These are phyloP conservation scores for Xylocopa sonorina DNA, from an alignment of 1,140 invertebrate species.

Conservation along the genomic window DNA sequence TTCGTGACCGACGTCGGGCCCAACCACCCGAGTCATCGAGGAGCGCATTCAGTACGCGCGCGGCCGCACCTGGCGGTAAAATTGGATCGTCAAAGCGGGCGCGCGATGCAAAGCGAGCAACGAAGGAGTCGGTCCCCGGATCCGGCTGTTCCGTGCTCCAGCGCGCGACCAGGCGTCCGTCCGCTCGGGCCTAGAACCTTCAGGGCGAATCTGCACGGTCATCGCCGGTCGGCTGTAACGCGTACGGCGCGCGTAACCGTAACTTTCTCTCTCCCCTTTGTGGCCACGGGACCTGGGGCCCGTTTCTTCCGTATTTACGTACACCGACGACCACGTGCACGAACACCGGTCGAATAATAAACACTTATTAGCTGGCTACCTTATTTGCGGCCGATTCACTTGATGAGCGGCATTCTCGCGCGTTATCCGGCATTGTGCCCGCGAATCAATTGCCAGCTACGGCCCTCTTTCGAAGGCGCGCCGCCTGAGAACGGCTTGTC, in stretches of 20 bases:
- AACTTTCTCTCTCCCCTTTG: conserved; percentile 64
- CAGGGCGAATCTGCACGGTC: conserved; percentile 56
- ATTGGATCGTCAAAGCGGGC: conserved; percentile 42
- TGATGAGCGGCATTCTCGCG: conserved; percentile 65
- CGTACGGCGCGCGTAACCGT: conserved; percentile 56
- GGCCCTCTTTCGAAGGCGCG: conserved; percentile 19
- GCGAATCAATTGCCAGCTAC: conserved; percentile 61
- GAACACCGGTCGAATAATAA: conserved; percentile 60
- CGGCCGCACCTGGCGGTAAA: conserved; percentile 41
- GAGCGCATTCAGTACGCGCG: too few relatives aligned
- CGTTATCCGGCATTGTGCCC: conserved; percentile 58
- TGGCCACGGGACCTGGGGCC: conserved; percentile 17
- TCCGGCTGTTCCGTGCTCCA: conserved; percentile 34
- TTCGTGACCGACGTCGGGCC: background rate
- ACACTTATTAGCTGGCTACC: conserved; percentile 67
- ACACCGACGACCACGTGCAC: conserved; percentile 49
- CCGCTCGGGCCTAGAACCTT: conserved; percentile 49
- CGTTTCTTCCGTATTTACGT: conserved; percentile 65
- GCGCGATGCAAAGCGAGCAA: conserved; percentile 33
- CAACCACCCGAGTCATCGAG: too few relatives aligned
- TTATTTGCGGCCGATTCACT: conserved; percentile 68
- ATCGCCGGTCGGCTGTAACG: conserved; percentile 53
- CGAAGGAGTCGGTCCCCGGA: conserved; percentile 44
- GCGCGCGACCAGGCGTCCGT: conserved; percentile 41
- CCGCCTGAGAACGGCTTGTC: background rate